Evolutionary conservation across 1,140 invertebrate species (phyloP), one percentile per base, ranked within the genome.

Genomic region (Drosophila miranda): DNA sequence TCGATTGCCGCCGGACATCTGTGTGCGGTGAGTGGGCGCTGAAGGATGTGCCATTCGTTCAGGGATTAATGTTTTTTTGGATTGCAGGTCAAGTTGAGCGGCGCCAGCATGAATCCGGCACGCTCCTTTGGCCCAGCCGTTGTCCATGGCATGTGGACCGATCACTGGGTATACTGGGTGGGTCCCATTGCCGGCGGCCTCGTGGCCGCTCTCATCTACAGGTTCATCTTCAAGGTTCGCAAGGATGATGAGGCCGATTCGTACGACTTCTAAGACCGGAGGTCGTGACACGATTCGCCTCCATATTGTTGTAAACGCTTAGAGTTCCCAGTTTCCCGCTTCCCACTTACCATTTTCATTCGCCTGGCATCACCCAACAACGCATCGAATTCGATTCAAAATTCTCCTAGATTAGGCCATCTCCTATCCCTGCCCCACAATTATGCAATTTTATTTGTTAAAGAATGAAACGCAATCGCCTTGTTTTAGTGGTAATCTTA

Each of bases 151-250:
- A 63, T 92, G 14, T 99, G 96, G 96, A 91, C 92, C 8, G 89
- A 95, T 78, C 95, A 97, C 63, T 98, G 97, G 96, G 93, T 98
- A 6, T 98, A 98, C 90, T 98, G 97, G 97, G 94, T 95, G 6
- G 97, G 97, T 0, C 97, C 97, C 0, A 91, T 97, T 8, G 63
- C 94, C 2, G 97, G 97, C 0, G 97, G 93, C 1, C 91, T 94
- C 6, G 45, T 95, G 0, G 97, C 96, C 2, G 96, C 95, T 0
- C 75, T 95, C 0, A 62, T 97, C 4, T 98, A 98, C 92, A 94
- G 94, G 72, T 92, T 95, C 74, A 75, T 96, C 42, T 96, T 97
- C 88, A 92, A 93, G 86, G 92, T 92, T 49, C 91, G 91, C 72
- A 95, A 94, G 79, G 93, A 94, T 46, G 93, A 94, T 59, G 93